phyloP scores from a whole-genome alignment of 2,113 vertebrate genomes.

The Nothoprocta pentlandii region DNA sequence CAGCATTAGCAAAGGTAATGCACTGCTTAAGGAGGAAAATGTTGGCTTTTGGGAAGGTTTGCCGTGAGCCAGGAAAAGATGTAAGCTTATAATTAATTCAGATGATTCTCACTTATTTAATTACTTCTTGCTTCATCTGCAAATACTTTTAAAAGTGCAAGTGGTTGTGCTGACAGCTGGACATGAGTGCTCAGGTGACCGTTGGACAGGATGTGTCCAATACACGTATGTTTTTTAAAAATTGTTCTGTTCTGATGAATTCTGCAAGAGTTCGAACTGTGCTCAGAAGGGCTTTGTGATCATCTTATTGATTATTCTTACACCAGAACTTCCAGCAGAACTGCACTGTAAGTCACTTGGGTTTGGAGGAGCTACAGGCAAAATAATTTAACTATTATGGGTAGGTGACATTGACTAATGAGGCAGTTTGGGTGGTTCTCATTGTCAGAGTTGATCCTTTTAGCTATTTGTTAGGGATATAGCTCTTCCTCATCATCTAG shows the following conservation, averaged over 20 bases:
- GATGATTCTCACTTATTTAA: neutral
- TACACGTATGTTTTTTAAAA: neutral
- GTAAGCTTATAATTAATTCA: neutral
- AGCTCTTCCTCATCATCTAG: neutral
- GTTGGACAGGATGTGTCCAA: neutral
- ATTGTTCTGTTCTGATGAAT: neutral
- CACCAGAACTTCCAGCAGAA: neutral
- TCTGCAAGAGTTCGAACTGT: neutral
- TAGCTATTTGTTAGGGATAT: neutral
- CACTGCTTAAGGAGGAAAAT: neutral
- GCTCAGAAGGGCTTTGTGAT: neutral
- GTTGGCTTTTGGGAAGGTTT: neutral
- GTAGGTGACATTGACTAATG: neutral
- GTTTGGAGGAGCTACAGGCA: neutral
- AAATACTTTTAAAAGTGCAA: neutral
- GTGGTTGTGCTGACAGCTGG: neutral
- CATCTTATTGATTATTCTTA: neutral
- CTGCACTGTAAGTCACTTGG: neutral
- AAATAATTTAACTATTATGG: neutral
- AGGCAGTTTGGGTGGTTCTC: neutral
- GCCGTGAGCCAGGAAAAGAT: neutral
- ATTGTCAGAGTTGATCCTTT: neutral
- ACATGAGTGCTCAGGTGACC: neutral
- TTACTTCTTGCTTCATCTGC: neutral
- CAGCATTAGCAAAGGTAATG: slow-evolving; percentile 89